Evolutionary conservation across 2,888 invertebrate genomes (phyloP).

Genomic region (Nyleta sp.): DNA sequence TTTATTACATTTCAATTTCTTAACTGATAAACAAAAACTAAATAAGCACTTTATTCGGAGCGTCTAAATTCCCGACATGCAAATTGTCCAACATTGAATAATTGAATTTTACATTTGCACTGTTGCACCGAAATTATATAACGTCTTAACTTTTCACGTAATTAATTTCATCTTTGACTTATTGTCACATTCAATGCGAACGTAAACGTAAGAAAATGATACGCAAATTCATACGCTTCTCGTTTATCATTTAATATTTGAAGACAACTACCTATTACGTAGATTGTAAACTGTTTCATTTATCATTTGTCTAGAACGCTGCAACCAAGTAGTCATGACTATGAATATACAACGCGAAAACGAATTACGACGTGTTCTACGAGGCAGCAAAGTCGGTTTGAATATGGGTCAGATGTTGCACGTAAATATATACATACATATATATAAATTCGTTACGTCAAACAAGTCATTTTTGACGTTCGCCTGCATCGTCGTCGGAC

Average conservation of each 20-base stretch:
- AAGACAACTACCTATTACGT: conserved; percentile 54
- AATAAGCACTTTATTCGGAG: too few relatives aligned
- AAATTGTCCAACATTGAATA: too few relatives aligned
- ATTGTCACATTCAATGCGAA: conserved; percentile 29
- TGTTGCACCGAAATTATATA: neutral
- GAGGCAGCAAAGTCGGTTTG: conserved; percentile 31
- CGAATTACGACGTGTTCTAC: conserved; percentile 55
- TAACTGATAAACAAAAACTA: too few relatives aligned
- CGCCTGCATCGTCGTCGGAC: neutral
- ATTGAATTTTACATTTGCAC: neutral
- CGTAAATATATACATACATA: conserved; percentile 7
- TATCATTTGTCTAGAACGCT: conserved; percentile 52
- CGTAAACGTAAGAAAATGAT: conserved; percentile 23
- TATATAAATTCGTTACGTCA: conserved; percentile 18
- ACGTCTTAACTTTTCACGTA: conserved; percentile 3
- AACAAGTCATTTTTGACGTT: conserved; percentile 15
- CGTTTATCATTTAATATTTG: conserved; percentile 51
- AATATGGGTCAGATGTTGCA: conserved; percentile 34
- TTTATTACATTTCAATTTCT: too few relatives aligned
- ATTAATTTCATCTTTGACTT: conserved; percentile 24
- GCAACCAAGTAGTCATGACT: conserved; percentile 54
- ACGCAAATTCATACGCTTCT: conserved; percentile 39
- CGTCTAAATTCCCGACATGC: too few relatives aligned
- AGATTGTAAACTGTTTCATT: conserved; percentile 58
- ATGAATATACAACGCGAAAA: conserved; percentile 57